Conservation (phyloP, 2,113 vertebrate genomes). For the Eudorcas thomsonii region DNA sequence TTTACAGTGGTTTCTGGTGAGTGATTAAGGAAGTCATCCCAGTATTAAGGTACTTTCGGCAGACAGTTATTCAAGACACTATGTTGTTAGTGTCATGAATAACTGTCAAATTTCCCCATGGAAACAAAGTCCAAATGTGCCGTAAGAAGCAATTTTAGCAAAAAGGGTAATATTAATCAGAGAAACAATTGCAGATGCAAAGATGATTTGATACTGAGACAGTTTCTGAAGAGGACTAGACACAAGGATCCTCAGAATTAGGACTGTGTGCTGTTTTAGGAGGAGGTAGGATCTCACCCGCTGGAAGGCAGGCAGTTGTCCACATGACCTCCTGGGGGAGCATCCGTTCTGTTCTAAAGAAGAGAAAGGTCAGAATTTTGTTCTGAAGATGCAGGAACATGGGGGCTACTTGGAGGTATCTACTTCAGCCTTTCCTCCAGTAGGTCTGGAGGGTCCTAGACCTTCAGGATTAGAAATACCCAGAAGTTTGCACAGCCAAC, state of each 20-base stretch:
- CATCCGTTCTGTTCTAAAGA: background rate
- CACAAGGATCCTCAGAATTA: background rate
- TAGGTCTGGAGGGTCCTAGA: background rate
- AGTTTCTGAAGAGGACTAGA: background rate
- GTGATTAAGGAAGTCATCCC: background rate
- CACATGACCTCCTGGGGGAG: background rate
- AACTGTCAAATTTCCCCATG: background rate
- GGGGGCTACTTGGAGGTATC: background rate
- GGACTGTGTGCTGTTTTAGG: background rate
- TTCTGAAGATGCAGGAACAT: background rate
- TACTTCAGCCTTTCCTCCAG: background rate
- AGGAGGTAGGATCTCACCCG: background rate
- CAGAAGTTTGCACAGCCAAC: background rate
- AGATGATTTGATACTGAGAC: background rate
- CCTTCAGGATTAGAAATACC: background rate
- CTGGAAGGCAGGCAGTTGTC: background rate
- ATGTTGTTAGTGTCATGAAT: too few species aligned
- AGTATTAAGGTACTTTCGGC: background rate
- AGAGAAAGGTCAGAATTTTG: background rate
- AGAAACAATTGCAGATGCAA: background rate
- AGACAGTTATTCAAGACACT: background rate
- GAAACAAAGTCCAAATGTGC: background rate
- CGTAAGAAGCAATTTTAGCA: background rate
- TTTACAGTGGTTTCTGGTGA: background rate
- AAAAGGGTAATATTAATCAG: background rate